These are phyloP conservation scores for Porites evermanni DNA, from an alignment of 92 coral and sea anemone genomes.

Conservation along the genomic window DNA sequence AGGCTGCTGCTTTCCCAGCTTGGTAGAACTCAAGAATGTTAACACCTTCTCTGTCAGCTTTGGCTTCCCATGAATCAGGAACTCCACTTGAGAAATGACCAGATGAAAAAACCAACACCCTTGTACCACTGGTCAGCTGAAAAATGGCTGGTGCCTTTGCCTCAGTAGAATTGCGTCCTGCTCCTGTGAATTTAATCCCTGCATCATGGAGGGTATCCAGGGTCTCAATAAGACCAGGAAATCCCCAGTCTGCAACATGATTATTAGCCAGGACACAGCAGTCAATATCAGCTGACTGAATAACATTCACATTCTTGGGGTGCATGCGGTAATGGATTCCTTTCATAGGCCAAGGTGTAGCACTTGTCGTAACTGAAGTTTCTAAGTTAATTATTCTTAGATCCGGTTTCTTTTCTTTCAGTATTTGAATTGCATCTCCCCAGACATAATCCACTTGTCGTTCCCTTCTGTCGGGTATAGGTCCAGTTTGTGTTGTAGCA, in stretches of 20 bases:
- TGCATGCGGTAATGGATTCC: slow-evolving; percentile 93
- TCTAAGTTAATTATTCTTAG: slow-evolving; percentile 83
- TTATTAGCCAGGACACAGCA: slow-evolving; percentile 86
- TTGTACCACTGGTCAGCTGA: slow-evolving; percentile 53
- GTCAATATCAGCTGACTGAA: slow-evolving; percentile 75
- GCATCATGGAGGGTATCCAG: slow-evolving; percentile 65
- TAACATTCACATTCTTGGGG: slow-evolving; percentile 81
- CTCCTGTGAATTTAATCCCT: slow-evolving; percentile 74
- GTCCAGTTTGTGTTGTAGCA: slow-evolving; percentile 80
- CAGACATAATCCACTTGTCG: slow-evolving; percentile 78
- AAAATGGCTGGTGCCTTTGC: slow-evolving; percentile 80
- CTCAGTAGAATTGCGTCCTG: slow-evolving; percentile 65
- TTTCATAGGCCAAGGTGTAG: slow-evolving; percentile 85
- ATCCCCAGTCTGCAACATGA: slow-evolving; percentile 92
- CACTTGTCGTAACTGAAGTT: slow-evolving; percentile 82
- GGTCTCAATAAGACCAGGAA: slow-evolving; percentile 78
- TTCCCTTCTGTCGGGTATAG: slow-evolving; percentile 72
- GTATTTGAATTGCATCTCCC: slow-evolving; percentile 81
- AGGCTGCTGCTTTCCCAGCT: slow-evolving; percentile 50
- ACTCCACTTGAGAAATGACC: slow-evolving; percentile 89
- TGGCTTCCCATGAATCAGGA: slow-evolving; percentile 79
- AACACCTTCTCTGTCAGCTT: slow-evolving; percentile 68
- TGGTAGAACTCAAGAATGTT: slow-evolving; percentile 67
- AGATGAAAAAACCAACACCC: slow-evolving; percentile 82
- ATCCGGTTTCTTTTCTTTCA: slow-evolving; percentile 77